phyloP scores from a whole-genome alignment of 2,797 vertebrate genomes.

The Tolypeutes matacus region DNA sequence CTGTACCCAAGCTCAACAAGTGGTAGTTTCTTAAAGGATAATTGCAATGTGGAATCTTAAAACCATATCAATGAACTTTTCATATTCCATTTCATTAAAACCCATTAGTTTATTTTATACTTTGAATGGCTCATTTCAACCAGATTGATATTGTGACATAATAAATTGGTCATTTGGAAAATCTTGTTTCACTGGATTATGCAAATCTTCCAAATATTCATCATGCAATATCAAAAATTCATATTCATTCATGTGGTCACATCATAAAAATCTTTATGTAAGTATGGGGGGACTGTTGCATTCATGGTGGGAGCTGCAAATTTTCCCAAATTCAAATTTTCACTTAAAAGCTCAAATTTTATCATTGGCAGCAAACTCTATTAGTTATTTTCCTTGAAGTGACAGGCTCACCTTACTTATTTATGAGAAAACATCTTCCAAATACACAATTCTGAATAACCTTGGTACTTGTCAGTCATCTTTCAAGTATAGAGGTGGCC shows the following conservation, averaged over 20 bases:
- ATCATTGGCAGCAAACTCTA: background rate
- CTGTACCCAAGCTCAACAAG: background rate
- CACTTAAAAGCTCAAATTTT: background rate
- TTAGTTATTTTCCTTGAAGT: background rate
- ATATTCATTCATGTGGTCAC: background rate
- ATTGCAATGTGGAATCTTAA: background rate
- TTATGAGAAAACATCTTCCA: background rate
- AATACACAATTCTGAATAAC: background rate
- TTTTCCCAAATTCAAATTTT: constrained; percentile 4
- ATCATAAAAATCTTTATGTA: background rate
- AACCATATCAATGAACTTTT: background rate
- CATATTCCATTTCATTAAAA: background rate
- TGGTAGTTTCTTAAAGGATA: background rate
- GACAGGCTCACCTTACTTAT: background rate
- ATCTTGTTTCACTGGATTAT: background rate
- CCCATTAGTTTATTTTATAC: background rate
- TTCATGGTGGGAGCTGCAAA: background rate
- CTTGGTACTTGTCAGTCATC: background rate
- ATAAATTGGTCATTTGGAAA: background rate
- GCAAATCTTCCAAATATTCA: background rate
- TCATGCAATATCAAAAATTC: background rate
- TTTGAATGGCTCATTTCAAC: background rate
- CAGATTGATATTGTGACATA: background rate
- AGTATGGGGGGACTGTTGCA: background rate
- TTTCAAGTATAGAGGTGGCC: background rate